Conservation (phyloP, 2,113 vertebrate genomes). For the Plecotus auritus region DNA sequence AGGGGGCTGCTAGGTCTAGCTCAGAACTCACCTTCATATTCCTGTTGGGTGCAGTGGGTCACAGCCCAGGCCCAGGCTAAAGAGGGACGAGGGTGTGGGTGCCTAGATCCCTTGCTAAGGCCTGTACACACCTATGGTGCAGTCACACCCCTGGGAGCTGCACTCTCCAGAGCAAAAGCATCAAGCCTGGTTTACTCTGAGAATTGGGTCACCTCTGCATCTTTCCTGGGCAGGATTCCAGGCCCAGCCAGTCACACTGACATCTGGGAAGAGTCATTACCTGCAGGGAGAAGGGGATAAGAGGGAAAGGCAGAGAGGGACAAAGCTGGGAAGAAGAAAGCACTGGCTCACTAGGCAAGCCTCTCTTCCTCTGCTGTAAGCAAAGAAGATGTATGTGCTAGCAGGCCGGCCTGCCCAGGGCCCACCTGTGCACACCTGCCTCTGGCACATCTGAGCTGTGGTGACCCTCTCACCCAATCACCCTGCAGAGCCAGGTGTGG, state of each 20-base stretch:
- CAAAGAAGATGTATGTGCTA: slow-evolving; percentile 72
- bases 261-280: slow-evolving; percentile 19
- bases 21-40: background rate
- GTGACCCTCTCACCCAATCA: background rate
- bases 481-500: background rate
- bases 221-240: slow-evolving; percentile 54
- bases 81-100: background rate
- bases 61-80: background rate
- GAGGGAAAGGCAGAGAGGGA: slow-evolving; percentile 80
- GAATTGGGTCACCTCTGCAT: slow-evolving; percentile 62
- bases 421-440: background rate
- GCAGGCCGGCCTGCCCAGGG: slow-evolving; percentile 84
- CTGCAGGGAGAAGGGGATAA: background rate
- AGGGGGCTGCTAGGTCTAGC: no score
- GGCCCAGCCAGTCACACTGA: slow-evolving; percentile 10
- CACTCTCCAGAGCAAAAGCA: background rate
- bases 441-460: background rate
- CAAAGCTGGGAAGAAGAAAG: slow-evolving; percentile 73
- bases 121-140: background rate
- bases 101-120: background rate
- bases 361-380: slow-evolving; percentile 77
- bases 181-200: slow-evolving; percentile 40
- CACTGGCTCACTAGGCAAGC: slow-evolving; percentile 51
- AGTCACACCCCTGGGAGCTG: background rate
- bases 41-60: no score